Percentiles rank a stretch among this genome's conserved stretches.
Evolutionary conservation across 2,888 invertebrate species (phyloP).

Genomic region (Malthinus flaveolus): DNA sequence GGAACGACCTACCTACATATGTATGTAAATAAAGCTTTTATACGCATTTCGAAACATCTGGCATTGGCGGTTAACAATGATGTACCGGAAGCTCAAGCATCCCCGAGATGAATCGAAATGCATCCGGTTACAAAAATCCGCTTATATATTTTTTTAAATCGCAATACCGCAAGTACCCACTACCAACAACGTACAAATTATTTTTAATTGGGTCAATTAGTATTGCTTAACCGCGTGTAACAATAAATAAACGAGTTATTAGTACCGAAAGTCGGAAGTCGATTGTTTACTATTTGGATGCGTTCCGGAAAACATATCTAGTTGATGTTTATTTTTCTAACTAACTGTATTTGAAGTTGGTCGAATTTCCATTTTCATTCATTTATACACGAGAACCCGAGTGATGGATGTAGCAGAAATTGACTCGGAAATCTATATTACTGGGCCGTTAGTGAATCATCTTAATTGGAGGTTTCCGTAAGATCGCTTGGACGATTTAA

Average conservation of each 20-base stretch:
- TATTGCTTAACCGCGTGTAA: neutral
- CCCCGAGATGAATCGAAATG: constrained; percentile 34
- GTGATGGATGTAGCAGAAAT: no score
- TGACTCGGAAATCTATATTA: no score
- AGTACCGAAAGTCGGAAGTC: neutral
- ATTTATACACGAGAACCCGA: no score
- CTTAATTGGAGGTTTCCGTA: no score
- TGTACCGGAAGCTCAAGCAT: constrained; percentile 40
- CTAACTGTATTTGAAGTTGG: no score
- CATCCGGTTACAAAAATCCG: constrained; percentile 32
- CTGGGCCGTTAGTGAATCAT: no score
- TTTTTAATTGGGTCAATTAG: neutral
- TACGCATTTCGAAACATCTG: constrained; percentile 38
- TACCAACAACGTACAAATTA: no score
- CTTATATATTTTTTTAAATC: neutral
- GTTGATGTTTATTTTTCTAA: no score
- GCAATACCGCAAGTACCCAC: neutral
- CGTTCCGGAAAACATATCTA: neutral
- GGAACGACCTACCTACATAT: no score
- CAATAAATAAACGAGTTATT: neutral
- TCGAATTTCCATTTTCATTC: no score
- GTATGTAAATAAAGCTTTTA: neutral
- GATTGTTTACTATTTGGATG: neutral
- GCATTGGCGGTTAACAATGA: constrained; percentile 41
- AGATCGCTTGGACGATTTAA: no score